Base-by-base conservation (phyloP, 1,140 invertebrate species). In the Thrips palmi region DNA sequence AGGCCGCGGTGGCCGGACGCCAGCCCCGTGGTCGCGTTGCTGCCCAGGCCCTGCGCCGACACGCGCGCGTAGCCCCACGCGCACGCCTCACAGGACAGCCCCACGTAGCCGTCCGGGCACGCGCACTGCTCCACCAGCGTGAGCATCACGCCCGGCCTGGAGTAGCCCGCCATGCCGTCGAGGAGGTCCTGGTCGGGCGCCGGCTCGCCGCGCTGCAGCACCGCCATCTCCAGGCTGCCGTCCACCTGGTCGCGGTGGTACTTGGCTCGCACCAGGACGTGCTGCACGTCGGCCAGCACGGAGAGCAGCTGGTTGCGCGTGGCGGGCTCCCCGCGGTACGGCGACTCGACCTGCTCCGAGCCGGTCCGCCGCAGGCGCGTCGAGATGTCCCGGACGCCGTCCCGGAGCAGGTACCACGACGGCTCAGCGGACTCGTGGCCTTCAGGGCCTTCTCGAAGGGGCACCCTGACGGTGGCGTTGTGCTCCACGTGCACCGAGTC, bases 161-260 rank as follows among this genome's bases (percentile, higher is more conserved):
- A n/a, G n/a, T n/a, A n/a, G n/a, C n/a, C n/a, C n/a, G n/a, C n/a
- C n/a, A n/a, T n/a, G n/a, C n/a, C 41, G 11, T 58, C 54, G 24
- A 42, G 4, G n/a, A 24, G 25, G 4, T 36, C 33, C 11, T 31
- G 23, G 2, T 19, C 34, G 4, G 15, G 24, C 11, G 19, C 40
- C 10, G 36, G 18, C n/a, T 17, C 14, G 10, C 39, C 40, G 10
- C 6, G 30, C 14, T 25, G 19, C 8, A n/a, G n/a, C n/a, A 43
- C 33, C 11, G 47, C 46, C 10, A 44, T 37, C 21, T 51, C 47
- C 21, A 55, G 33, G 2, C 64, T 70, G 25, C 77, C 82, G 61
- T 93, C 86, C 40, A 86, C 76, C 61, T 98, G 92, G 53, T 92
- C 87, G 0, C 82, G 84, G 54, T 96, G 87, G 57, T 80, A 97